Evolutionary conservation across 2,113 vertebrate genomes (phyloP).

Genomic region (Vulpes vulpes): DNA sequence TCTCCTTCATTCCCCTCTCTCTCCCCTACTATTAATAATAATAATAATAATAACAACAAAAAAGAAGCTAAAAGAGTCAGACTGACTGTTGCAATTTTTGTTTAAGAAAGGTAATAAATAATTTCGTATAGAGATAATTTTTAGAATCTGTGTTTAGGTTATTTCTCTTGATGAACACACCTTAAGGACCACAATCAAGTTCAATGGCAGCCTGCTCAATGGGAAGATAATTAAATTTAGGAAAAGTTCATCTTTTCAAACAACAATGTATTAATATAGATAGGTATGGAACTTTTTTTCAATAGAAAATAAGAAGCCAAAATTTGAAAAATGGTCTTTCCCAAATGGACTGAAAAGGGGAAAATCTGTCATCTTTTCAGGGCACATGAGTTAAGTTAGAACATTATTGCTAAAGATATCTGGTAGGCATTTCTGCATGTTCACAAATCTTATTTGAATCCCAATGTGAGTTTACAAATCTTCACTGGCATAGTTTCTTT

Average conservation of each 20-base stretch:
- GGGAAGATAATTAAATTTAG: background rate
- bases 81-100: background rate
- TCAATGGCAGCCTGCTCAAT: background rate
- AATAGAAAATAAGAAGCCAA: background rate
- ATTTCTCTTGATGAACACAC: background rate
- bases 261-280: background rate
- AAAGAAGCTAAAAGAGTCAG: background rate
- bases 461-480: background rate
- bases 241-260: background rate
- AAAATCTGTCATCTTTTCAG: background rate
- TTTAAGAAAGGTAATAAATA: background rate
- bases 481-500: background rate
- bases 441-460: background rate
- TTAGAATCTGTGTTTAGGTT: background rate
- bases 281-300: background rate
- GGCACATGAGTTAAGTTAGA: background rate
- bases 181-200: background rate
- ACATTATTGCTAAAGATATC: background rate
- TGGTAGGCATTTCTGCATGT: background rate
- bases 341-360: background rate
- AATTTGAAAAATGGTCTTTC: conserved; percentile 1
- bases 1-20: background rate
- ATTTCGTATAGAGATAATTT: background rate
- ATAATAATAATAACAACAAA: background rate
- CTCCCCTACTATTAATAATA: background rate